Conservation (phyloP, 2,797 vertebrate species). For the Ctenochaetus hawaiiensis region DNA sequence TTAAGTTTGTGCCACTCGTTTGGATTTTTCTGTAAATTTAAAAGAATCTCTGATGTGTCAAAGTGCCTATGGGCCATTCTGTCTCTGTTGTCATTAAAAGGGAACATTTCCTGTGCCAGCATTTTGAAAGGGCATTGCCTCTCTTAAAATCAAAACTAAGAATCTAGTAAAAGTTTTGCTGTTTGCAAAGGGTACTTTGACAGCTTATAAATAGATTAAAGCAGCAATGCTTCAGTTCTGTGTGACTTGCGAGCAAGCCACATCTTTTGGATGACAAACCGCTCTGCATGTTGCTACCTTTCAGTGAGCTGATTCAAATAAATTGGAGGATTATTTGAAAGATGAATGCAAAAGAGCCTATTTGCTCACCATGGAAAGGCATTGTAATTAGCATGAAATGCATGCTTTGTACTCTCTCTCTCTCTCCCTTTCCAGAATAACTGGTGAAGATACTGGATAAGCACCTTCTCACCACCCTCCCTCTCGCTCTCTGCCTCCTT, state of each 20-base stretch:
- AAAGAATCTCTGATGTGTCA: slow-evolving; percentile 81
- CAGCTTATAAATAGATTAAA: slow-evolving; percentile 74
- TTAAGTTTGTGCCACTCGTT: slow-evolving; percentile 79
- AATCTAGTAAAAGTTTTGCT: slow-evolving; percentile 55
- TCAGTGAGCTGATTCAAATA: slow-evolving; percentile 64
- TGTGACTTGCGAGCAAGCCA: slow-evolving; percentile 54
- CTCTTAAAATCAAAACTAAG: slow-evolving; percentile 67
- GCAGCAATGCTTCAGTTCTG: slow-evolving; percentile 48
- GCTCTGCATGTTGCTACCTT: slow-evolving; percentile 60
- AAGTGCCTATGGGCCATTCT: slow-evolving; percentile 73
- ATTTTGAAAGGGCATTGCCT: slow-evolving; percentile 57
- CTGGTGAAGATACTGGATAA: slow-evolving; percentile 70
- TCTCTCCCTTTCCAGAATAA: slow-evolving; percentile 40
- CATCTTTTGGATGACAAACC: slow-evolving; percentile 63
- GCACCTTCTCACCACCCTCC: slow-evolving; percentile 51
- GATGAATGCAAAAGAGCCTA: slow-evolving; percentile 65
- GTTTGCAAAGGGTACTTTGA: slow-evolving; percentile 56
- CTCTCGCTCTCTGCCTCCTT: slow-evolving; percentile 45
- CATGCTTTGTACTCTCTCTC: slow-evolving; percentile 63
- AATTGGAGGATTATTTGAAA: slow-evolving; percentile 69
- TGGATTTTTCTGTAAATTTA: slow-evolving; percentile 80
- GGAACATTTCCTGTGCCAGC: slow-evolving; percentile 69
- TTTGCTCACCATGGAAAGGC: slow-evolving; percentile 66
- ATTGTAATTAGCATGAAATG: slow-evolving; percentile 75
- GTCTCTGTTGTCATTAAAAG: slow-evolving; percentile 79